phyloP scores from a whole-genome alignment of 2,113 vertebrate genomes.

The Cheilinus undulatus region DNA sequence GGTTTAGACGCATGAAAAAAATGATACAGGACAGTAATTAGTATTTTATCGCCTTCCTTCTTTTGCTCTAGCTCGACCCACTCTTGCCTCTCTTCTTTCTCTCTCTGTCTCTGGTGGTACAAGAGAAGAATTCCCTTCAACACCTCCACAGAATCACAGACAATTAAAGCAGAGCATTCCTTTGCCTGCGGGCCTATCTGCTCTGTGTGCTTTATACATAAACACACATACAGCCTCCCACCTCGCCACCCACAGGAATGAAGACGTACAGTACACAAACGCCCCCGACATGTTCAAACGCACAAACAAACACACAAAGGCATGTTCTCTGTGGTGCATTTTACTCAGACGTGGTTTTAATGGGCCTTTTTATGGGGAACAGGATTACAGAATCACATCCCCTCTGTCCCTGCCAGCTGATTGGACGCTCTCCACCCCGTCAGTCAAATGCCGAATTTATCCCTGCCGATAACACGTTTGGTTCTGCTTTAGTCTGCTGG shows the following conservation, averaged over 20 bases:
- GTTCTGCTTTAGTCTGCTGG: slow-evolving; percentile 15
- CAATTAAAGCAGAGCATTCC: slow-evolving; percentile 55
- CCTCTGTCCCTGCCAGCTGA: slow-evolving; percentile 41
- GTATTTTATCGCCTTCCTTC: slow-evolving; percentile 56
- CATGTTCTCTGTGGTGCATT: slow-evolving; percentile 25
- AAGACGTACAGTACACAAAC: slow-evolving; percentile 21
- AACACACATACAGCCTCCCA: slow-evolving; percentile 10
- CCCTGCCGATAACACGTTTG: slow-evolving; percentile 27
- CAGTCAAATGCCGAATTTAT: slow-evolving; percentile 50
- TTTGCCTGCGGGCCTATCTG: slow-evolving; percentile 39
- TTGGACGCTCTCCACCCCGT: slow-evolving; percentile 53
- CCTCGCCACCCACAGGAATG: slow-evolving; percentile 3
- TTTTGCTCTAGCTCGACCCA: slow-evolving; percentile 20
- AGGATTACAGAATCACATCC: slow-evolving; percentile 45
- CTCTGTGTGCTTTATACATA: slow-evolving; percentile 44
- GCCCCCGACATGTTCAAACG: slow-evolving; percentile 3
- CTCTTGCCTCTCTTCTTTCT: slow-evolving; percentile 14
- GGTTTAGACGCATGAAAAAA: slow-evolving; percentile 46
- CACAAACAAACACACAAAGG: slow-evolving; percentile 32
- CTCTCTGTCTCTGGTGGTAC: slow-evolving; percentile 36
- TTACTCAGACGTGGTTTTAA: slow-evolving; percentile 49
- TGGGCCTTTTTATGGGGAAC: slow-evolving; percentile 45
- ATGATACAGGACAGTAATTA: slow-evolving; percentile 54
- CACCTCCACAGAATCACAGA: slow-evolving; percentile 61
- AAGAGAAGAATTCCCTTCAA: slow-evolving; percentile 53